Base-by-base conservation (phyloP, 2,113 vertebrate genomes). In the Dryoscopus gambensis region DNA sequence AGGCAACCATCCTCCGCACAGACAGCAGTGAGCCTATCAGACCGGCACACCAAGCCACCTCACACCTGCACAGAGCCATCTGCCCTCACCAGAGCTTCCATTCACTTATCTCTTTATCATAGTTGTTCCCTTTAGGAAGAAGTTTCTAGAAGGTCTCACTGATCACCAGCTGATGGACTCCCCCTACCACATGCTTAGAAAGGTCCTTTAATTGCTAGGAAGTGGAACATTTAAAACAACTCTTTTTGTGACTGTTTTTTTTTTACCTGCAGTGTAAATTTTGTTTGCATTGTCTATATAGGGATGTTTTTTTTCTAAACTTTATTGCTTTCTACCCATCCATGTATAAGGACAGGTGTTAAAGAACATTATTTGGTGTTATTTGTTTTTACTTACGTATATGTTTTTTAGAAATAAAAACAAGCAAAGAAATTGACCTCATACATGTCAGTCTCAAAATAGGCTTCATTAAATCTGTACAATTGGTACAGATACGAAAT, bases 31-130 rank as follows among this genome's bases (percentile, higher is more conserved):
- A 85, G 31, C 24, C 24, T 40, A 9, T 24, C 5, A 6, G n/a
- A 40, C 35, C 33, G 31, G 30, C 20, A 33, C 39, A 62, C 18
- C 0, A 0, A 57, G 35, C 4, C 5, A 0, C 28, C 11, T 64
- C 69, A 49, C 10, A 21, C 25, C 46, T 13, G 35, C 37, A 64
- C 27, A 24, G 11, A 57, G 28, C 12, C 13, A 5, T 39, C 47
- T 55, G 37, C 15, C 35, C 24, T 39, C 23, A 19, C 14, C 60
- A 65, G 10, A 49, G 55, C 8, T 30, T 59, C 37, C 7, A 3
- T 16, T 64, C n/a, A 5, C 3, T 0, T 47, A 59, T 49, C 25
- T 59, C n/a, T n/a, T n/a, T n/a, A n/a, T n/a, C n/a, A n/a, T n/a
- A 84, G 5, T 8, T 9, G 40, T 69, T 84, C 10, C n/a, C 3